A percentile compares a stretch with the other conserved stretches of the same genome.
These are phyloP conservation scores for Aradus depressus DNA, from an alignment of 2,888 invertebrate genomes.

Conservation along the genomic window DNA sequence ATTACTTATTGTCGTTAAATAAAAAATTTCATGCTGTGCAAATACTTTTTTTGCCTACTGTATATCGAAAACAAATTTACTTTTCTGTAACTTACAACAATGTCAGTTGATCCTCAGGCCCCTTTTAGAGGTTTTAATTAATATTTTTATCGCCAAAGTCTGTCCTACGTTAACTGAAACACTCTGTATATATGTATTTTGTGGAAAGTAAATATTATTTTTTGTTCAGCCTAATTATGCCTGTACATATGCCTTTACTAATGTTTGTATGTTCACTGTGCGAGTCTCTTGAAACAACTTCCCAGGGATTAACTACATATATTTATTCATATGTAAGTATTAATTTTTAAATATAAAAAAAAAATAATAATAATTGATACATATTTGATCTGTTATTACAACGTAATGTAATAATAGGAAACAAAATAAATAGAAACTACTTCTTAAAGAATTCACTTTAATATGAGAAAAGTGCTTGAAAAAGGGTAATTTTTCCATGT, in stretches of 20 bases:
- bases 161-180: too few relatives aligned
- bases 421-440: too few relatives aligned
- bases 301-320: conserved; percentile 17
- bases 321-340: conserved; percentile 19
- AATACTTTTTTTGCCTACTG: neutral
- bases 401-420: neutral
- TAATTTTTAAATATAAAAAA: neutral
- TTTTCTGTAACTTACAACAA: neutral
- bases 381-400: neutral
- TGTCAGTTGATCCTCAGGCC: too few relatives aligned
- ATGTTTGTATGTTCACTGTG: conserved; percentile 29
- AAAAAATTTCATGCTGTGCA: too few relatives aligned
- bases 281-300: conserved; percentile 15
- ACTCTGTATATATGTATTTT: too few relatives aligned
- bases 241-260: conserved; percentile 28
- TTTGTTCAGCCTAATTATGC: conserved; percentile 21
- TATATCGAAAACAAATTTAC: neutral
- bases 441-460: too few relatives aligned
- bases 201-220: too few relatives aligned
- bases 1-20: too few relatives aligned
- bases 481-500: too few relatives aligned
- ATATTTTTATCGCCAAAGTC: neutral
- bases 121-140: too few relatives aligned
- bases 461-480: too few relatives aligned
- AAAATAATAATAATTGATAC: neutral